A percentile compares a stretch with the other conserved stretches of the same genome.
phyloP scores from a whole-genome alignment of 2,888 invertebrate species.

The Ceraclea dissimilis region DNA sequence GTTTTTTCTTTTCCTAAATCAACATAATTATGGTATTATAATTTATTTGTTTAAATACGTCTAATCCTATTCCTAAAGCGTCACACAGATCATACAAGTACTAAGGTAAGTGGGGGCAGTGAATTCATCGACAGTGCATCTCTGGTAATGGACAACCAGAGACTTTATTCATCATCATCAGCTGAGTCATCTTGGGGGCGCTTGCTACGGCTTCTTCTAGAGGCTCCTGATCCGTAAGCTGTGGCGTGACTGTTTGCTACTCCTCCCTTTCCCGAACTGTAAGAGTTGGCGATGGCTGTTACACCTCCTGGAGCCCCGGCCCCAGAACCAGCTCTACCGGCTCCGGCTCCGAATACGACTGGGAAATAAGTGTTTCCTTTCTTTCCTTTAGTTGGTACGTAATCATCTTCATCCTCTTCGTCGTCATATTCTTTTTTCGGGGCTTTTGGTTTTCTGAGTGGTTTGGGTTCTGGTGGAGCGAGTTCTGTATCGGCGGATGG shows the following conservation, averaged over 20 bases:
- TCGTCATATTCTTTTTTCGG: slow-evolving; percentile 36
- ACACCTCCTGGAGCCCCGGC: slow-evolving; percentile 50
- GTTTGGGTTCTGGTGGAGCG: slow-evolving; percentile 29
- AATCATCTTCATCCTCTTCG: slow-evolving; percentile 36
- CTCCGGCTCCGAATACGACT: slow-evolving; percentile 54
- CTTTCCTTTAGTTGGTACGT: slow-evolving; percentile 34
- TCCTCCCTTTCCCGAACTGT: slow-evolving; percentile 62
- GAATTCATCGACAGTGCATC: neutral
- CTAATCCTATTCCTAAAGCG: slow-evolving; percentile 24
- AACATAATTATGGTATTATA: slow-evolving; percentile 10
- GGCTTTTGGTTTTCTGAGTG: slow-evolving; percentile 35
- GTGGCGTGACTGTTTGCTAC: slow-evolving; percentile 67
- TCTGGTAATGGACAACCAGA: neutral
- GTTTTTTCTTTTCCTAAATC: slow-evolving; percentile 16
- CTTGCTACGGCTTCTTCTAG: slow-evolving; percentile 30
- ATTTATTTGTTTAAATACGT: slow-evolving; percentile 27
- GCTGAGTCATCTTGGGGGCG: neutral
- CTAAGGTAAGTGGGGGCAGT: neutral
- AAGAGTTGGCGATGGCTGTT: slow-evolving; percentile 65
- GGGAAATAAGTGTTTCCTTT: slow-evolving; percentile 58
- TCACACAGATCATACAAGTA: slow-evolving; percentile 10
- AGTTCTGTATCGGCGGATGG: slow-evolving; percentile 26
- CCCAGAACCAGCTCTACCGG: slow-evolving; percentile 34
- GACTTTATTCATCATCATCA: slow-evolving; percentile 19
- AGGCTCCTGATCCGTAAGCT: slow-evolving; percentile 57